Percentiles rank a stretch among this genome's conserved stretches.
Evolutionary conservation across 2,797 vertebrate species (phyloP).

Genomic region (Falco columbarius): DNA sequence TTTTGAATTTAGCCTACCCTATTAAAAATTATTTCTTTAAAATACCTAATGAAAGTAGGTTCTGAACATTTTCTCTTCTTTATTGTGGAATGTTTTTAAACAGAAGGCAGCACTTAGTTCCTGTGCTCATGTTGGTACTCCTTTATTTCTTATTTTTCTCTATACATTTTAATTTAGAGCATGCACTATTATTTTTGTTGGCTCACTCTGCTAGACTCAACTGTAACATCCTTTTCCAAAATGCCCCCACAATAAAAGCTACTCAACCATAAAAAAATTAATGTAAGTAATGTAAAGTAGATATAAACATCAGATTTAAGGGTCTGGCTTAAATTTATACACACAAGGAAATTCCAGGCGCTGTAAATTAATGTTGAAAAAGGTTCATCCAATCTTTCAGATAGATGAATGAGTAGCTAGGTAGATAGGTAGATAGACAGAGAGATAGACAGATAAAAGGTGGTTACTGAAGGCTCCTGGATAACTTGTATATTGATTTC

Average conservation of each 20-base stretch:
- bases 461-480: not conserved
- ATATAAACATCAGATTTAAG: not conserved
- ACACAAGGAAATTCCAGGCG: not conserved
- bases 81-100: not conserved
- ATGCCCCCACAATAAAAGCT: not conserved
- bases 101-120: not conserved
- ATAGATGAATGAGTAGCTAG: not conserved
- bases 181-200: not conserved
- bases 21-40: not conserved
- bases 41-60: not conserved
- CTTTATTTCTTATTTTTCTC: not conserved
- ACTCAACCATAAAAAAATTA: not conserved
- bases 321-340: not conserved
- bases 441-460: not conserved
- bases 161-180: constrained; percentile 8
- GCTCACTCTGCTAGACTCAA: not conserved
- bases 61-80: not conserved
- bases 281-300: constrained; percentile 5
- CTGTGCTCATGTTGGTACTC: not conserved
- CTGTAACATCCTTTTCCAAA: constrained; percentile 15
- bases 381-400: not conserved
- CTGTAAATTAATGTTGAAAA: not conserved
- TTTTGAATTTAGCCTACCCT: not conserved
- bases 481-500: not conserved
- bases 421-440: not conserved